Evolutionary conservation across 1,140 invertebrate genomes (phyloP).

Genomic region (Luehdorfia chinensis): DNA sequence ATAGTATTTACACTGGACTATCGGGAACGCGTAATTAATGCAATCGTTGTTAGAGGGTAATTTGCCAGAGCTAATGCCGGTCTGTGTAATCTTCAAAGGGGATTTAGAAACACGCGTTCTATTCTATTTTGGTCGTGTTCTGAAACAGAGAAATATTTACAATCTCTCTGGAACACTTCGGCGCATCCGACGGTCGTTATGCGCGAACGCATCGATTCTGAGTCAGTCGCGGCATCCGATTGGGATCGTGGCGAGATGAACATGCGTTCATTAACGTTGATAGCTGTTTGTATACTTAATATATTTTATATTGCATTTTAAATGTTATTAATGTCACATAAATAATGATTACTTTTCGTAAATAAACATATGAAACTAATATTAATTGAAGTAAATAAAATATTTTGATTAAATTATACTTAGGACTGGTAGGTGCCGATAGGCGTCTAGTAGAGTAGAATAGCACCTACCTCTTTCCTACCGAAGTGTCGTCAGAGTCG

Average conservation of each 20-base stretch:
- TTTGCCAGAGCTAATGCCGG: conserved; percentile 76
- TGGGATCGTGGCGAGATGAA: conserved; percentile 37
- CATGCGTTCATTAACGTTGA: conserved; percentile 58
- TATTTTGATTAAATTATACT: too few species aligned
- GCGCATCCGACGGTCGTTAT: conserved; percentile 72
- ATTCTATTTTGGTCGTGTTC: conserved; percentile 73
- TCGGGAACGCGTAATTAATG: conserved; percentile 75
- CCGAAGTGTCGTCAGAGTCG: too few species aligned
- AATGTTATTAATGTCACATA: conserved; percentile 27
- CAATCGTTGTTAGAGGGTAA: conserved; percentile 77
- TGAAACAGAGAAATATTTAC: conserved; percentile 77
- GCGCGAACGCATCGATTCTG: conserved; percentile 67
- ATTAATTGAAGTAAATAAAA: too few species aligned
- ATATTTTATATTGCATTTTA: conserved; percentile 34
- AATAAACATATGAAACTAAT: conserved; percentile 16
- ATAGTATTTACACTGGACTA: conserved; percentile 71
- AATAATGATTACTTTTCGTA: conserved; percentile 13
- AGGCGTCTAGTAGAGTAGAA: too few species aligned
- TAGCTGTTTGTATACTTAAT: conserved; percentile 31
- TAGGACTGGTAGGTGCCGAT: too few species aligned
- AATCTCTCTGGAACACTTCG: conserved; percentile 74
- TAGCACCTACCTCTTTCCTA: too few species aligned
- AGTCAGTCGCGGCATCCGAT: conserved; percentile 61
- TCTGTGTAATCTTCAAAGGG: conserved; percentile 76
- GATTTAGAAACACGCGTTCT: conserved; percentile 75